Evolutionary conservation across 2,888 invertebrate genomes (phyloP).

Genomic region (Rotaria sp.): DNA sequence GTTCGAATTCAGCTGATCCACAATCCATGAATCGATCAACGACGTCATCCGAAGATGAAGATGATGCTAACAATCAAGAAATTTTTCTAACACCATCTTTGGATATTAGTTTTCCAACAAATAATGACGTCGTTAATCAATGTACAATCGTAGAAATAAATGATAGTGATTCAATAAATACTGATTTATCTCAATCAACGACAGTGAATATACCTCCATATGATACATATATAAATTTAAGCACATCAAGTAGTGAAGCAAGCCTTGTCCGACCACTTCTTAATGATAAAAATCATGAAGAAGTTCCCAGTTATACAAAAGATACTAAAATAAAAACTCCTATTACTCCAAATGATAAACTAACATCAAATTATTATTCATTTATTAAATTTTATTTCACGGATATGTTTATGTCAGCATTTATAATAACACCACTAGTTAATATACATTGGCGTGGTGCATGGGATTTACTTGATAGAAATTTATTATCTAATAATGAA

Average conservation of each 20-base stretch:
- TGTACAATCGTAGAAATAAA: neutral
- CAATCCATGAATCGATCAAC: neutral
- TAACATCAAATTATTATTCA: neutral
- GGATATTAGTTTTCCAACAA: neutral
- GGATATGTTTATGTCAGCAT: constrained; percentile 20
- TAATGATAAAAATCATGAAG: neutral
- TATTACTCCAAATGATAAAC: too few species aligned
- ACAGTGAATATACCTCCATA: neutral
- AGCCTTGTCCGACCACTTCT: neutral
- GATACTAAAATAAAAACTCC: neutral
- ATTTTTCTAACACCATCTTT: neutral
- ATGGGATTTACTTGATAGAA: constrained; percentile 5
- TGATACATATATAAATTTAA: neutral
- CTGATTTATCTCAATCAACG: neutral
- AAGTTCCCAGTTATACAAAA: neutral
- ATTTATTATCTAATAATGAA: neutral
- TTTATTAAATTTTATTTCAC: neutral
- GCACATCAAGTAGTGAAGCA: neutral
- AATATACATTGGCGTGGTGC: constrained; percentile 27
- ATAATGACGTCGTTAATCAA: neutral
- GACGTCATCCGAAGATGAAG: constrained; percentile 11
- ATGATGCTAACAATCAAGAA: neutral
- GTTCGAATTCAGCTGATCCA: constrained; percentile 25
- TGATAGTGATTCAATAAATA: constrained; percentile 18
- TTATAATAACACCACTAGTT: constrained; percentile 23